Percentiles rank a stretch among this genome's conserved stretches.
Evolutionary conservation across 2,113 vertebrate genomes (phyloP).

Genomic region (Merops nubicus): DNA sequence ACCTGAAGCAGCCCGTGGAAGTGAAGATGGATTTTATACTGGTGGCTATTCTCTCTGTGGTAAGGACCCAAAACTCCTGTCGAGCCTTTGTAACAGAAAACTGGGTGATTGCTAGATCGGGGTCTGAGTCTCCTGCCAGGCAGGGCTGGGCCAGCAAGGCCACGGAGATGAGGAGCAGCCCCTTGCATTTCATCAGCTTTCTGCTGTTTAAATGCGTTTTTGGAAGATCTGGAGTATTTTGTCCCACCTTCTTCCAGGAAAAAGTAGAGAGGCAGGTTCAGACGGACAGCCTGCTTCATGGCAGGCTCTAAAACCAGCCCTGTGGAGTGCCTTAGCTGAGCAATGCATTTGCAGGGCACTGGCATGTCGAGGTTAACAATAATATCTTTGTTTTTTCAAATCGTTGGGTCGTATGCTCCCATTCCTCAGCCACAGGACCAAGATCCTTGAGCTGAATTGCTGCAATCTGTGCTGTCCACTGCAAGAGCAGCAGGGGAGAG

Average conservation of each 20-base stretch:
- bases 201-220: background rate
- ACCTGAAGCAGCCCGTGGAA: constrained; percentile 28
- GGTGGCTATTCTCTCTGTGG: constrained; percentile 73
- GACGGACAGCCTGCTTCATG: fast-evolving
- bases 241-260: background rate
- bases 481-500: background rate
- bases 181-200: background rate
- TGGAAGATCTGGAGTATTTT: background rate
- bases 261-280: background rate
- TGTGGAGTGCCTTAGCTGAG: fast-evolving
- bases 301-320: background rate
- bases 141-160: background rate
- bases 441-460: background rate
- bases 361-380: background rate
- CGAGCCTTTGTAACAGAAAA: background rate
- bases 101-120: fast-evolving
- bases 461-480: background rate
- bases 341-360: background rate
- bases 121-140: background rate
- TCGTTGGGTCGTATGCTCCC: fast-evolving
- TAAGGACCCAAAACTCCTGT: background rate
- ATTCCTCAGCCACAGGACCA: fast-evolving
- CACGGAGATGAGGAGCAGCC: background rate
- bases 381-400: background rate
- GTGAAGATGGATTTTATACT: constrained; percentile 65